phyloP scores from a whole-genome alignment of 2,797 vertebrate species.

The Gadopsis bispinosus region DNA sequence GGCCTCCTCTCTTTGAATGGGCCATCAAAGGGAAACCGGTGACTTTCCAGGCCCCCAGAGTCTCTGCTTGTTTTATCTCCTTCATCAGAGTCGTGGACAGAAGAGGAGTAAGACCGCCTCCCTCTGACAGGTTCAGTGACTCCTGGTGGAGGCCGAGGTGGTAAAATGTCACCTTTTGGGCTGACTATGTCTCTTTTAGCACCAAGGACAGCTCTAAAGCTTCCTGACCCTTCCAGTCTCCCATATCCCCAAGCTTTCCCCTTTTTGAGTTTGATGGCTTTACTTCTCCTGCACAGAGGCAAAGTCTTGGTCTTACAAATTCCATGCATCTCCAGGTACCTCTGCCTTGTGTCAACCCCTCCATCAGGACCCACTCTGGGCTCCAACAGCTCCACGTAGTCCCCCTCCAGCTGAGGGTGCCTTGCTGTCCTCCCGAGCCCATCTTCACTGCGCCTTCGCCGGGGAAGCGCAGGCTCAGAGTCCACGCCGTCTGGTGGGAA shows the following conservation, averaged over 20 bases:
- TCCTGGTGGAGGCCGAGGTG: slow-evolving; percentile 57
- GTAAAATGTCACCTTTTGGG: slow-evolving; percentile 62
- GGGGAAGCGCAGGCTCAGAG: slow-evolving; percentile 58
- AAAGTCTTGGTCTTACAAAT: slow-evolving; percentile 89
- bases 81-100: slow-evolving; percentile 75
- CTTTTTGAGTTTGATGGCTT: slow-evolving; percentile 86
- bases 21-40: slow-evolving; percentile 68
- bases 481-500: slow-evolving; percentile 69
- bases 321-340: slow-evolving; percentile 87
- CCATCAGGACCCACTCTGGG: slow-evolving; percentile 85
- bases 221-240: slow-evolving; percentile 76
- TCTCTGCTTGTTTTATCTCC: slow-evolving; percentile 68
- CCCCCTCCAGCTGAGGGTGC: slow-evolving; percentile 81
- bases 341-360: slow-evolving; percentile 79
- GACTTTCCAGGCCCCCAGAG: slow-evolving; percentile 56
- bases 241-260: slow-evolving; percentile 88
- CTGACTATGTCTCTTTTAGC: slow-evolving; percentile 72
- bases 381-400: slow-evolving; percentile 92
- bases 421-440: slow-evolving; percentile 71
- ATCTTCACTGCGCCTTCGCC: slow-evolving; percentile 77
- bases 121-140: slow-evolving; percentile 61
- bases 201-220: slow-evolving; percentile 73
- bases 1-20: slow-evolving; percentile 82
- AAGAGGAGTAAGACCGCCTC: slow-evolving; percentile 66
- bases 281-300: slow-evolving; percentile 86